Evolutionary conservation across 2,113 vertebrate genomes (phyloP).

Genomic region (Melanocharis versteri): DNA sequence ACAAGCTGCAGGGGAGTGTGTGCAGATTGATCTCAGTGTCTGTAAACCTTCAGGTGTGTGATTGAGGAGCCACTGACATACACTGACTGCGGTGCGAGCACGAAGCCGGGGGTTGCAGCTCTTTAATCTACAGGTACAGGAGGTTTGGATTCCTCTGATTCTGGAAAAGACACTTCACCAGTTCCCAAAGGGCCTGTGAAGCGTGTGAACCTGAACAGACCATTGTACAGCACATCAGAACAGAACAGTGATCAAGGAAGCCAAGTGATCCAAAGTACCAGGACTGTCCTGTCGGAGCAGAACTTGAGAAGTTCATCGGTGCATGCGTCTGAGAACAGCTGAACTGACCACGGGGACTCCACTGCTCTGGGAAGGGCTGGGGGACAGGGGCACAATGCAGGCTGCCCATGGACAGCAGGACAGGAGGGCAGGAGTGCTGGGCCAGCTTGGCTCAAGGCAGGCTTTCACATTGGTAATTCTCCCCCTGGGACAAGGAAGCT

Average conservation of each 20-base stretch:
- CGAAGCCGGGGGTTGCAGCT: conserved; percentile 6
- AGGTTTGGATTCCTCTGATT: background rate
- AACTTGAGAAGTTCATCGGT: fast-evolving
- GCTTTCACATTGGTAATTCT: background rate
- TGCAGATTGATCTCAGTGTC: background rate
- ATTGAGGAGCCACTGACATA: background rate
- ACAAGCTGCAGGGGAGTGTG: background rate
- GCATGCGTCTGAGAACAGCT: background rate
- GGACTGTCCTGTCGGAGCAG: background rate
- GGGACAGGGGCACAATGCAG: background rate
- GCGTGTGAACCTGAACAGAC: background rate
- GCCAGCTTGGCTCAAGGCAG: background rate
- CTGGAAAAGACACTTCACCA: background rate
- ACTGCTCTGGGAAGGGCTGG: background rate
- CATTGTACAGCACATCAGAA: conserved; percentile 25
- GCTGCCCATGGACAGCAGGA: background rate
- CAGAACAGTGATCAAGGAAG: background rate
- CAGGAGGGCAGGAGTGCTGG: background rate
- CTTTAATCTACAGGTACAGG: conserved; percentile 20
- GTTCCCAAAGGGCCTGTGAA: background rate
- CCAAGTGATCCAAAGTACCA: background rate
- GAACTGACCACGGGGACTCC: background rate
- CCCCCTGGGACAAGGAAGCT: background rate
- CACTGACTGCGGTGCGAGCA: background rate
- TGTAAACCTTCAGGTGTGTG: background rate